Evolutionary conservation across 2,113 vertebrate genomes (phyloP).

Genomic region (Microtus richardsoni): DNA sequence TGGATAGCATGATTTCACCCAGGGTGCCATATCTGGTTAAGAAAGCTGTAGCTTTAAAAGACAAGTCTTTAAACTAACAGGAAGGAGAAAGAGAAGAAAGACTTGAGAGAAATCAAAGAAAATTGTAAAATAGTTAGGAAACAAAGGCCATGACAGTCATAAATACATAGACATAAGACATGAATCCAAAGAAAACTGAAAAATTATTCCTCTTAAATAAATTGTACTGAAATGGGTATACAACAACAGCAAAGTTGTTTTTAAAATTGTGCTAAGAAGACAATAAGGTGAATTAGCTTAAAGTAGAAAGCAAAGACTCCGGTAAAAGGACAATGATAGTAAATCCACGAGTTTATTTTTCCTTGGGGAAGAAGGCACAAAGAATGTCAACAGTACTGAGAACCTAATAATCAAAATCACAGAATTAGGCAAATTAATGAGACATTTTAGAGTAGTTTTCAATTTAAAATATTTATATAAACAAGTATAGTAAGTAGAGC

Average conservation of each 20-base stretch:
- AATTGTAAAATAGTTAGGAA: not conserved
- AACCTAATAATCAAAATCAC: slow-evolving; percentile 10
- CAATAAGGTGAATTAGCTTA: not conserved
- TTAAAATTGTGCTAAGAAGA: not conserved
- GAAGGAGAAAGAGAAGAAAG: not conserved
- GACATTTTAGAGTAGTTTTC: slow-evolving; percentile 46
- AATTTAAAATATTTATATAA: slow-evolving; percentile 13
- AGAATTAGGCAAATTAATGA: slow-evolving; percentile 42
- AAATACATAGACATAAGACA: not conserved
- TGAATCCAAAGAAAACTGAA: slow-evolving; percentile 13
- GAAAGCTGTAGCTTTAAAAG: not conserved
- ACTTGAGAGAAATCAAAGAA: not conserved
- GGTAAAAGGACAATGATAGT: not conserved
- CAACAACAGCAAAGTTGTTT: not conserved
- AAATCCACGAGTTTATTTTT: slow-evolving; percentile 53
- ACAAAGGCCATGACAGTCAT: not conserved
- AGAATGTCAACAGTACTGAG: not conserved
- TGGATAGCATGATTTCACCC: not conserved
- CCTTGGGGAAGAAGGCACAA: not conserved
- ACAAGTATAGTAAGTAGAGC: not conserved
- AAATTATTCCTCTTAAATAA: slow-evolving; percentile 40
- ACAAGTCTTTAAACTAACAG: not conserved
- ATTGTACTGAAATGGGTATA: not conserved
- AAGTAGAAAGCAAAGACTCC: slow-evolving; percentile 26
- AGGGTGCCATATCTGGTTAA: not conserved